Conservation (phyloP, 2,113 vertebrate genomes). For the Paradoxurus hermaphroditus region DNA sequence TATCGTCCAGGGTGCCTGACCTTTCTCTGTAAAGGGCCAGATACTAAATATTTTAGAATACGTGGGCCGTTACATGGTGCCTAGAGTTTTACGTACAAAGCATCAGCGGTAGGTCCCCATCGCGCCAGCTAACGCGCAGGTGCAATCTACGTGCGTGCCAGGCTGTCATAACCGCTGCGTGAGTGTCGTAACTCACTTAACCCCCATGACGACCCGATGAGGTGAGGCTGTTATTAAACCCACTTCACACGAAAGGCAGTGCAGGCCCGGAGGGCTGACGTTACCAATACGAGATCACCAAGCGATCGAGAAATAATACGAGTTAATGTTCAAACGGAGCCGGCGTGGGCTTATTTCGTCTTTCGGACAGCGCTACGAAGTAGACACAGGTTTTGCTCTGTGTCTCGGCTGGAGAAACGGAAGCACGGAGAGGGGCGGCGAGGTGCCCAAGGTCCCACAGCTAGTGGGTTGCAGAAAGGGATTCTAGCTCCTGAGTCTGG, state of each 20-base stretch:
- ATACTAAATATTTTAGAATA: background rate
- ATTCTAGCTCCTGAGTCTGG: background rate
- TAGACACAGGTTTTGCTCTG: background rate
- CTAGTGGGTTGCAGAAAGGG: background rate
- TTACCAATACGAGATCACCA: background rate
- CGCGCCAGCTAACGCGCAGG: background rate
- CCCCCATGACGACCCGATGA: background rate
- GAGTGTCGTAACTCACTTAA: background rate
- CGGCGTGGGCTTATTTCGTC: background rate
- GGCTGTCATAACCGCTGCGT: background rate
- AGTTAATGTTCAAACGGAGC: background rate
- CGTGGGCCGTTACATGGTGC: background rate
- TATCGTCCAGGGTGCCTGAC: background rate
- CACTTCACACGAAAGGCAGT: background rate
- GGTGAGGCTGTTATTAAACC: background rate
- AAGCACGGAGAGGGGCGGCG: background rate
- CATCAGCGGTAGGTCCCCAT: background rate
- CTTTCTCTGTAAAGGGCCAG: background rate
- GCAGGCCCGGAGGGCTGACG: background rate
- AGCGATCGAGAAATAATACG: background rate
- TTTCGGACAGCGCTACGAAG: background rate
- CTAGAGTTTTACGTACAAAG: background rate
- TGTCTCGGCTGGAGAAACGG: background rate
- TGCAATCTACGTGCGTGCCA: background rate
- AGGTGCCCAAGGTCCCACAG: background rate